Base-by-base conservation (phyloP, 35 echinoderm and acorn worm species). In the Lytechinus pictus region DNA sequence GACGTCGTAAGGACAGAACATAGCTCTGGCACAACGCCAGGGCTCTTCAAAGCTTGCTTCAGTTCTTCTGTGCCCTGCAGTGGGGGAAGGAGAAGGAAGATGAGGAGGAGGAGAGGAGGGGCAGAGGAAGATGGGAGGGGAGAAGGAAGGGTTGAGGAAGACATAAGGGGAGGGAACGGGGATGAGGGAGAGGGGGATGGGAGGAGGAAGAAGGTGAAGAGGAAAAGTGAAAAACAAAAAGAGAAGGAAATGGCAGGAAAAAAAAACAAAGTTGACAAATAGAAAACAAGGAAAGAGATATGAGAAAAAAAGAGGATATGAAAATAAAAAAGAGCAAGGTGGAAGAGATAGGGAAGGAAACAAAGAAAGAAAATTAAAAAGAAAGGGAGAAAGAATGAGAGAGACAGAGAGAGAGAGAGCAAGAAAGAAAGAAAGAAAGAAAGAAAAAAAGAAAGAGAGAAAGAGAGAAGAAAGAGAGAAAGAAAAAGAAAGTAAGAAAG, bases 21-120 rank as follows among this genome's bases (percentile, higher is more conserved):
- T 21, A 98, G 92, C 86, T 95, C 96, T 92, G 97, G 94, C 55
- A 98, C 95, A 94, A 98, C 95, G 52, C 94, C 95, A 57, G 97
- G 96, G 94, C 95, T 96, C 66, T 97, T 98, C 94, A 96, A 89
- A 9, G 96, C 94, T 72, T 96, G 94, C 60, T 96, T 95, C 87
- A 98, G 87, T 89, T 98, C 60, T 6, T 72, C 61, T 10, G 97
- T 98, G 14, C 97, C 97, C 97, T 96, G 92, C 72, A 94, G 52
- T 90, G 10, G n/a, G n/a, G 54, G 52, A 57, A 28, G 53, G 55
- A 44, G 57, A 10, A 93, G 16, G 27, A 57, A 27, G 53, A 19
- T 52, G 14, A 13, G 60, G 14, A 16, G 11, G 14, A 16, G 11
- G 19, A 16, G 19, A 16, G 14, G 24, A 1, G 61, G 24, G 61